These are phyloP conservation scores for Actinostola sp. DNA, from an alignment of 92 coral and sea anemone genomes.

Conservation along the genomic window DNA sequence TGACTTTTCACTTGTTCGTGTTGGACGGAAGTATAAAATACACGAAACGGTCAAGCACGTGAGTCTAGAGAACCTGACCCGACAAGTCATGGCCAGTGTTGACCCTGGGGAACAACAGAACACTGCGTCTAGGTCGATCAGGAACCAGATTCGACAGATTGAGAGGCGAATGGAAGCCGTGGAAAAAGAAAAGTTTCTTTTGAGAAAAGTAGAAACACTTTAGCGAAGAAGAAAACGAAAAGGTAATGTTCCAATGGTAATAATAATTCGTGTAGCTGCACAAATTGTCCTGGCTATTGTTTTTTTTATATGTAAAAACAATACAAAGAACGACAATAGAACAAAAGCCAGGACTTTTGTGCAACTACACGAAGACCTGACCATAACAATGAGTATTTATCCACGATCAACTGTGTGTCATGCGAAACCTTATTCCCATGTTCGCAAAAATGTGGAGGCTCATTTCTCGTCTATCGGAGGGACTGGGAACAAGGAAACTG, in stretches of 20 bases:
- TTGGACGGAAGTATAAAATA: constrained; percentile 83
- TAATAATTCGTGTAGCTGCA: too few relatives aligned
- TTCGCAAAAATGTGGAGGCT: too few relatives aligned
- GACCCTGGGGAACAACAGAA: not conserved
- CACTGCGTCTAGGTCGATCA: not conserved
- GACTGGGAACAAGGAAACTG: too few relatives aligned
- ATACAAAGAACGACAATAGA: not conserved
- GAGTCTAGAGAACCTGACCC: constrained; percentile 64
- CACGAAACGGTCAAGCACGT: constrained; percentile 54
- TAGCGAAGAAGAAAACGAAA: not conserved
- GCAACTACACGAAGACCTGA: not conserved
- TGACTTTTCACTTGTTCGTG: constrained; percentile 73
- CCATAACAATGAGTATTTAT: not conserved
- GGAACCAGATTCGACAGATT: constrained; percentile 24
- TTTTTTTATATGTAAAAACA: too few relatives aligned
- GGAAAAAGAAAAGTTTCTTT: constrained; percentile 28
- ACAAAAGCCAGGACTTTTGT: not conserved
- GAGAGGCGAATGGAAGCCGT: constrained; percentile 38
- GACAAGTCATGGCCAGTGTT: constrained; percentile 11
- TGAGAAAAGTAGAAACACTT: constrained; percentile 13
- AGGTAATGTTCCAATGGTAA: too few relatives aligned
- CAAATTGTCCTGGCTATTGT: too few relatives aligned
- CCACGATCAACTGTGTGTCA: too few relatives aligned
- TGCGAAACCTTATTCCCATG: too few relatives aligned
- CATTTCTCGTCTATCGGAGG: too few relatives aligned